Conservation (phyloP, 1,140 invertebrate genomes). For the Maniola jurtina region DNA sequence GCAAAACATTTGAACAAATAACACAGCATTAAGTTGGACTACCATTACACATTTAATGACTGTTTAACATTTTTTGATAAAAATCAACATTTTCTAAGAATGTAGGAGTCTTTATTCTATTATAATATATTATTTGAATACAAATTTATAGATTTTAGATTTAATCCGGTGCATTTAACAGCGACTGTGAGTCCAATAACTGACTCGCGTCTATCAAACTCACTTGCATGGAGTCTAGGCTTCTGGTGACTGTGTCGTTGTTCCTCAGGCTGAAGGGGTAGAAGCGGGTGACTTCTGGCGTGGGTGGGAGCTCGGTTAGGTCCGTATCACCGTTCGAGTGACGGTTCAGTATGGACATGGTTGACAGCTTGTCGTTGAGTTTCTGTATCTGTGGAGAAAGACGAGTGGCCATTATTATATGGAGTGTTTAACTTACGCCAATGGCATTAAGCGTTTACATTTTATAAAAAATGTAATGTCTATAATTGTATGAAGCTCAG, state of each 20-base stretch:
- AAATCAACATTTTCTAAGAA: too few relatives aligned
- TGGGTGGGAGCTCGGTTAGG: slow-evolving; percentile 22
- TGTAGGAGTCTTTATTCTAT: too few relatives aligned
- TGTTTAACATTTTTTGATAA: too few relatives aligned
- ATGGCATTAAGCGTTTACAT: too few relatives aligned
- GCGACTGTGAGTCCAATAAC: slow-evolving; percentile 71
- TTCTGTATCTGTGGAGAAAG: slow-evolving; percentile 50
- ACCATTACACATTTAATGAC: too few relatives aligned
- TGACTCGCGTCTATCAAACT: slow-evolving; percentile 61
- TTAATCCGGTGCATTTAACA: slow-evolving; percentile 74
- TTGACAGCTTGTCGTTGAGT: slow-evolving; percentile 55
- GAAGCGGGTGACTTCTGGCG: slow-evolving; percentile 56
- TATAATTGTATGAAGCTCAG: too few relatives aligned
- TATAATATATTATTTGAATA: background rate
- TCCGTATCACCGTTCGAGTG: slow-evolving; percentile 43
- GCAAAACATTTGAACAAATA: too few relatives aligned
- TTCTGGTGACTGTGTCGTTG: slow-evolving; percentile 25
- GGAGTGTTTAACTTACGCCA: background rate
- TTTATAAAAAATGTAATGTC: too few relatives aligned
- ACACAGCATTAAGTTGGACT: too few relatives aligned
- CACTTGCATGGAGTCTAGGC: slow-evolving; percentile 53
- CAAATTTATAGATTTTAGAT: background rate
- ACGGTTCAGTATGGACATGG: slow-evolving; percentile 57
- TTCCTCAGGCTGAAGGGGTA: slow-evolving; percentile 63
- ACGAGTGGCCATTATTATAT: too few relatives aligned